Evolutionary conservation across 2,113 vertebrate genomes (phyloP).

Genomic region (Spilogale gracilis): DNA sequence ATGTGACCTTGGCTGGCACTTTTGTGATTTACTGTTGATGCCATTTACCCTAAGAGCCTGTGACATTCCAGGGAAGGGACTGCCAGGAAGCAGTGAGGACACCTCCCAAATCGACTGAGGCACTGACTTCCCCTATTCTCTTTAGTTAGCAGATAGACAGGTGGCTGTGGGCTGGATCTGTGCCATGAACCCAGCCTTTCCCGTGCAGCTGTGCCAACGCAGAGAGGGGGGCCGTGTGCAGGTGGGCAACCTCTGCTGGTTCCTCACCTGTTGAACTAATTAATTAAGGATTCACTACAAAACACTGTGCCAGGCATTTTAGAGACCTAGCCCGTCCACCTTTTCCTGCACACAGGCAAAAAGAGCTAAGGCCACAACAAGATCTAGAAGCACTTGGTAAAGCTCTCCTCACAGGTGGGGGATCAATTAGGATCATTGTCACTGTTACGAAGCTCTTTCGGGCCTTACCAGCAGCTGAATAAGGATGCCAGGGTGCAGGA

Average conservation of each 20-base stretch:
- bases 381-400: background rate
- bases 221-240: background rate
- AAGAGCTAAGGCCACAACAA: background rate
- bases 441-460: background rate
- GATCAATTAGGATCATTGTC: background rate
- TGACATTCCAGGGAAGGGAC: constrained; percentile 13
- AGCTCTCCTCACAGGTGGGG: background rate
- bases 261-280: constrained; percentile 24
- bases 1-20: background rate
- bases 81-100: background rate
- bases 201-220: background rate
- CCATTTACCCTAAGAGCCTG: background rate
- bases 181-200: background rate
- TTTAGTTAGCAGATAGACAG: background rate
- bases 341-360: background rate
- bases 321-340: background rate
- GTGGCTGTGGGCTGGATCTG: background rate
- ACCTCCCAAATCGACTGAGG: background rate
- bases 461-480: background rate
- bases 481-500: background rate
- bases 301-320: background rate
- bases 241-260: background rate
- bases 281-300: background rate
- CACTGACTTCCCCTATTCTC: background rate
- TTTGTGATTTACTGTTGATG: background rate